Evolutionary conservation across 2,113 vertebrate species (phyloP).

Genomic region (Catharus bicknelli): DNA sequence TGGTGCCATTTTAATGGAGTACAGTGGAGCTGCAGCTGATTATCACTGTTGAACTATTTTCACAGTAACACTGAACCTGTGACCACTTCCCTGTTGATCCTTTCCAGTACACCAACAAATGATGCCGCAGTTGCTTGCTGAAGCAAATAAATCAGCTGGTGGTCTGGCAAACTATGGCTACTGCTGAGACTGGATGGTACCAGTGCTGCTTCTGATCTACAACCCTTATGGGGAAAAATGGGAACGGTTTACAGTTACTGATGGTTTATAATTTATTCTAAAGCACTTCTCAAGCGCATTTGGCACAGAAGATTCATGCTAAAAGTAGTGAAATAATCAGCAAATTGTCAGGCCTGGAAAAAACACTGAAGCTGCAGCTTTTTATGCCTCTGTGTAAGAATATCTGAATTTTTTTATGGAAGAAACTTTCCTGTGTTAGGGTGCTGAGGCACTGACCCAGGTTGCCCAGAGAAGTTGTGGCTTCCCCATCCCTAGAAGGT

Average conservation of each 20-base stretch:
- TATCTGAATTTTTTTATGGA: not conserved
- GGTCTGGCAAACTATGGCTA: not conserved
- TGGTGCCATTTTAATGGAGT: not conserved
- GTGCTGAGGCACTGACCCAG: not conserved
- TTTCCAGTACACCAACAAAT: not conserved
- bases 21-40: not conserved
- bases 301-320: fast-evolving
- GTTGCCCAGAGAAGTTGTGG: not conserved
- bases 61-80: not conserved
- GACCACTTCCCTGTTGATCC: not conserved
- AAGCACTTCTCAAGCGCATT: not conserved
- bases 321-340: not conserved
- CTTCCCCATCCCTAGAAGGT: not conserved
- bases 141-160: not conserved
- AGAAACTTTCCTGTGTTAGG: not conserved
- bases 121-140: not conserved
- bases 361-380: not conserved
- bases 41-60: not conserved
- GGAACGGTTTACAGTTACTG: not conserved
- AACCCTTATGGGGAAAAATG: not conserved
- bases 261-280: not conserved
- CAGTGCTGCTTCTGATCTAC: not conserved
- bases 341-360: not conserved
- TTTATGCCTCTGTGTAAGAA: not conserved
- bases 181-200: not conserved